Conservation (phyloP, 2,113 vertebrate genomes). For the Chrysemys picta region DNA sequence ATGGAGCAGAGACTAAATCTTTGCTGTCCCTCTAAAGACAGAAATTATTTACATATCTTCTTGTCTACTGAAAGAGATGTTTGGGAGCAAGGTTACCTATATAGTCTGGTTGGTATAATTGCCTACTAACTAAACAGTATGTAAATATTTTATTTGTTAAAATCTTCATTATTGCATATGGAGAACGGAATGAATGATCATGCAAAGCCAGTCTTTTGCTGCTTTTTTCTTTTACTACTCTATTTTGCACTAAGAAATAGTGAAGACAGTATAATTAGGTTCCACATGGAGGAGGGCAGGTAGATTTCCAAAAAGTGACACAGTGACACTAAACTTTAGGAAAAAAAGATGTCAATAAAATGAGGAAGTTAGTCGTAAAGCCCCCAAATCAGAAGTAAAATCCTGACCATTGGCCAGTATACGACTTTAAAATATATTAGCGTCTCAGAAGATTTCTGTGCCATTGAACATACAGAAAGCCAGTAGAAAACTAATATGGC, state of each 20-base stretch:
- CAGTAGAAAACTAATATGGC: not conserved
- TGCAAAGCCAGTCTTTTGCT: not conserved
- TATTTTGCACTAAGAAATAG: not conserved
- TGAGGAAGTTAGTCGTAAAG: not conserved
- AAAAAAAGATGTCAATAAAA: not conserved
- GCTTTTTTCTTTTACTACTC: not conserved
- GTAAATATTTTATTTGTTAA: not conserved
- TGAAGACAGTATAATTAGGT: not conserved
- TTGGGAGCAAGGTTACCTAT: not conserved
- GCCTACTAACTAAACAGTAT: not conserved
- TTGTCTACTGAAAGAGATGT: not conserved
- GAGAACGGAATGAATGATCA: not conserved
- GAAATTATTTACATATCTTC: not conserved
- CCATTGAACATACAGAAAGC: not conserved
- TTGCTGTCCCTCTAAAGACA: not conserved
- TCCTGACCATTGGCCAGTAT: not conserved
- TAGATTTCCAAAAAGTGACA: not conserved
- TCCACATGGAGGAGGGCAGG: not conserved
- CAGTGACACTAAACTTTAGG: not conserved
- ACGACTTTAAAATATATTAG: not conserved
- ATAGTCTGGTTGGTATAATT: not conserved
- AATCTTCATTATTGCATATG: not conserved
- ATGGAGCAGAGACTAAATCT: not conserved
- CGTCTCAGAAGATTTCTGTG: not conserved
- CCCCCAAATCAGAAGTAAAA: not conserved